Conservation (phyloP, 2,888 invertebrate genomes). For the Tricholauxania praeusta region DNA sequence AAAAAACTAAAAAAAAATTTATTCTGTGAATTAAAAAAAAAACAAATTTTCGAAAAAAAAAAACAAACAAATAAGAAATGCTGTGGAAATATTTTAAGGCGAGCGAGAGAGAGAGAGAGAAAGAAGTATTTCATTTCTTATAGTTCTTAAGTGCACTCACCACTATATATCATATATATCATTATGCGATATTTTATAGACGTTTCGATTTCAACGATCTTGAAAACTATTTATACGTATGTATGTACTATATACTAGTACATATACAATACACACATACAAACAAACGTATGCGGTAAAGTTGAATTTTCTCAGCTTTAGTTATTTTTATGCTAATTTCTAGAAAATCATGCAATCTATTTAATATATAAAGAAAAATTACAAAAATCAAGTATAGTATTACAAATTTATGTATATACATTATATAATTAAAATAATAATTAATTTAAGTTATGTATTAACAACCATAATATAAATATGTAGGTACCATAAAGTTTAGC, state of each 20-base stretch:
- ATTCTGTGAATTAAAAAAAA: neutral
- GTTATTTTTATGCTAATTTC: conserved; percentile 38
- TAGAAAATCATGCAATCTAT: conserved; percentile 35
- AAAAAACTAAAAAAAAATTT: conserved; percentile 12
- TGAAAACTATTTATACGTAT: neutral
- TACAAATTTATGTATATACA: conserved; percentile 28
- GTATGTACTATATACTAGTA: neutral
- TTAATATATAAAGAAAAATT: neutral
- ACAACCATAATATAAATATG: conserved; percentile 30
- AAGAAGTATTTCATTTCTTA: conserved; percentile 1
- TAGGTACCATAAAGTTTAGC: conserved; percentile 16
- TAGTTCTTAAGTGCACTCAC: too few relatives aligned
- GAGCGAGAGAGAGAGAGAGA: conserved; percentile 31
- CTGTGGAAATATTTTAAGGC: neutral
- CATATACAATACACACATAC: conserved; percentile 21
- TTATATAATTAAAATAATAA: conserved; percentile 16
- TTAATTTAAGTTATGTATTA: conserved; percentile 19
- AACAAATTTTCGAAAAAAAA: too few relatives aligned
- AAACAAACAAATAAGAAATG: too few relatives aligned
- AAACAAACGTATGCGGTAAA: conserved; percentile 37
- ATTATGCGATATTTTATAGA: too few relatives aligned
- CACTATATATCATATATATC: too few relatives aligned
- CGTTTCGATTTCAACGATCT: conserved; percentile 22
- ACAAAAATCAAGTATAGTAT: conserved; percentile 26
- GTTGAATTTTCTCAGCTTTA: conserved; percentile 53